These are phyloP conservation scores for Neodon shergylaensis DNA, from an alignment of 2,113 vertebrate genomes.

Conservation along the genomic window DNA sequence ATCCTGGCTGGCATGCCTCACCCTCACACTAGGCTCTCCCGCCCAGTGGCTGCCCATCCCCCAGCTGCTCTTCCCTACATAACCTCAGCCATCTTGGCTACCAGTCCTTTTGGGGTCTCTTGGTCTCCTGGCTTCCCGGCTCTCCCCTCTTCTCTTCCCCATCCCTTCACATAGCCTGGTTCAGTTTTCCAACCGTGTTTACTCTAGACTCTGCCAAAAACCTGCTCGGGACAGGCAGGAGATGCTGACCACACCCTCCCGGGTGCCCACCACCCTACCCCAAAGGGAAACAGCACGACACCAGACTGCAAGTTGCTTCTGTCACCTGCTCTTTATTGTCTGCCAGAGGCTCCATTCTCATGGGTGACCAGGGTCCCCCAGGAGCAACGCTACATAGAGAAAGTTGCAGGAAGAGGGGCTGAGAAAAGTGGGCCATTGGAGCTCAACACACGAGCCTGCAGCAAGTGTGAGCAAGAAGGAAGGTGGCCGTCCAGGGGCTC, in stretches of 20 bases:
- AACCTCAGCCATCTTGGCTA: neutral
- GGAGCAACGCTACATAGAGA: neutral
- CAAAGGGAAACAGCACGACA: neutral
- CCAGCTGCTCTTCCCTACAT: neutral
- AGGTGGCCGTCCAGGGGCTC: neutral
- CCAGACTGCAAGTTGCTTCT: constrained; percentile 49
- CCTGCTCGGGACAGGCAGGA: neutral
- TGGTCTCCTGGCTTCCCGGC: neutral
- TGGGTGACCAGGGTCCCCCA: constrained; percentile 8
- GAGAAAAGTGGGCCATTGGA: neutral
- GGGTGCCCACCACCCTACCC: neutral
- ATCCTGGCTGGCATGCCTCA: neutral
- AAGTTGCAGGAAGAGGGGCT: neutral
- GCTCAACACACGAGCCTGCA: rapidly evolving
- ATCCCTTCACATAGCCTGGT: neutral
- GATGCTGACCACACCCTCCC: neutral
- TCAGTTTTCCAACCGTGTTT: neutral
- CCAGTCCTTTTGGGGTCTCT: neutral
- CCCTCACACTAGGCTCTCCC: neutral
- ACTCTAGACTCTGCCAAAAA: neutral
- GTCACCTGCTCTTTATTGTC: constrained; percentile 77
- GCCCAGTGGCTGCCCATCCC: neutral
- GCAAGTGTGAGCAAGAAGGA: neutral
- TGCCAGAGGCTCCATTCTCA: neutral
- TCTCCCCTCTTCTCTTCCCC: neutral